A percentile compares a stretch with the other conserved stretches of the same genome.
phyloP scores from a whole-genome alignment of 37 sponge, comb jelly and placozoan genomes.

The Spongia lamella region DNA sequence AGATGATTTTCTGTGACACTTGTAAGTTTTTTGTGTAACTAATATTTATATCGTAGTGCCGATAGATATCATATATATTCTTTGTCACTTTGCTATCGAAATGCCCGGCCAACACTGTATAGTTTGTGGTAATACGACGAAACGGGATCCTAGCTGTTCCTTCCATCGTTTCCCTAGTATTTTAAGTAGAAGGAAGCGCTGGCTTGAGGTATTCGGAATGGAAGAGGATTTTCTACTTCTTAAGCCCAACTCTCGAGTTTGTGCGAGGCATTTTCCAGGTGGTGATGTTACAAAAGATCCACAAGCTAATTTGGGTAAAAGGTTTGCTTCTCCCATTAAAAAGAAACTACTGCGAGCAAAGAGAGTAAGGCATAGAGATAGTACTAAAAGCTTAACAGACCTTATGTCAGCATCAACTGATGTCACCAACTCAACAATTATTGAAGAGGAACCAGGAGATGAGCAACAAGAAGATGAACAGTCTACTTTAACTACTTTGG shows the following conservation, averaged over 20 bases:
- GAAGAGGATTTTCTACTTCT: neutral
- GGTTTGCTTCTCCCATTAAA: constrained; percentile 44
- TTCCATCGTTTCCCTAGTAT: too few relatives aligned
- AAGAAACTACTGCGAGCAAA: constrained; percentile 6
- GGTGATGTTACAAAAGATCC: constrained; percentile 27
- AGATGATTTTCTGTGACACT: too few relatives aligned
- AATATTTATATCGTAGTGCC: too few relatives aligned
- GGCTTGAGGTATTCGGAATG: too few relatives aligned
- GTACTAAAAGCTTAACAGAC: neutral
- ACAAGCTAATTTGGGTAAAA: constrained; percentile 23
- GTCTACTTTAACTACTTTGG: neutral
- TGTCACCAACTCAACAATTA: neutral
- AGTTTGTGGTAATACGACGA: too few relatives aligned
- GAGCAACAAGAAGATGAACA: neutral
- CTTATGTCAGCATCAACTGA: neutral
- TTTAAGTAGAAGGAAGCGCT: too few relatives aligned
- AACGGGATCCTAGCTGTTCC: too few relatives aligned
- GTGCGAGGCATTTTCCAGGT: constrained; percentile 35
- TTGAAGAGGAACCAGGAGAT: neutral
- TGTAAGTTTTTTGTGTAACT: too few relatives aligned
- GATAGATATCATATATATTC: too few relatives aligned
- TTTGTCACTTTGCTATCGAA: too few relatives aligned
- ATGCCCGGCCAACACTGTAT: too few relatives aligned
- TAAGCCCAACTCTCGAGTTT: constrained; percentile 21
- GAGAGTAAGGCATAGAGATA: neutral